phyloP scores from a whole-genome alignment of 2,113 vertebrate species.

The Myotis brandtii region DNA sequence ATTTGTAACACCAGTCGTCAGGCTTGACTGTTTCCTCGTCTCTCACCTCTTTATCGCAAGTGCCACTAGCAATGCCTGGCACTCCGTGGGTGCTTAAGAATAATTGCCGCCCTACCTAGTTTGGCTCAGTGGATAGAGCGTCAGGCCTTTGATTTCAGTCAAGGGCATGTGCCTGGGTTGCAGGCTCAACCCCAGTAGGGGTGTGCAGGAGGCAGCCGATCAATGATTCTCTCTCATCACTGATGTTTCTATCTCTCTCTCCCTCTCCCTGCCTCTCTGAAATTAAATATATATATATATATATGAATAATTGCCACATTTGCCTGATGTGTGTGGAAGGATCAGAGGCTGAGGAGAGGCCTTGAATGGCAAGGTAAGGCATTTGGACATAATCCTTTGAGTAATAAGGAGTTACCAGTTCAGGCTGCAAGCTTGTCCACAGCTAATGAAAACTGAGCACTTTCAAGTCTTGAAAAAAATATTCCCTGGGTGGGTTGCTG shows the following conservation, averaged over 20 bases:
- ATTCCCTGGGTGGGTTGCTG: background rate
- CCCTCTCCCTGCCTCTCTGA: no score
- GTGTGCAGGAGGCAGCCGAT: no score
- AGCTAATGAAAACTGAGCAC: background rate
- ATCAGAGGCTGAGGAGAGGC: background rate
- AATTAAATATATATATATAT: no score
- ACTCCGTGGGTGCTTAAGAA: background rate
- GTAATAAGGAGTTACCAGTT: background rate
- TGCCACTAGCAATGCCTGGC: background rate
- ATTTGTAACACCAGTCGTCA: background rate
- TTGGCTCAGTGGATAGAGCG: no score
- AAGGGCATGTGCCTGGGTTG: no score
- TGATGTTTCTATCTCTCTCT: no score
- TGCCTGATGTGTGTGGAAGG: background rate
- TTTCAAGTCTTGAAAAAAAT: background rate
- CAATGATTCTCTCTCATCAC: no score
- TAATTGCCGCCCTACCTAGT: background rate
- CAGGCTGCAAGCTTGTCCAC: background rate
- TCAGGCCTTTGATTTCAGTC: no score
- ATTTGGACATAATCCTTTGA: background rate
- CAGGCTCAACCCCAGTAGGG: no score
- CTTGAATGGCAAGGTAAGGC: background rate
- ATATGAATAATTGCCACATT: background rate
- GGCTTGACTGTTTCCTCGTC: background rate
- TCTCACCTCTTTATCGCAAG: background rate